phyloP scores from a whole-genome alignment of 2,888 invertebrate species.

The Doris montereyensis region DNA sequence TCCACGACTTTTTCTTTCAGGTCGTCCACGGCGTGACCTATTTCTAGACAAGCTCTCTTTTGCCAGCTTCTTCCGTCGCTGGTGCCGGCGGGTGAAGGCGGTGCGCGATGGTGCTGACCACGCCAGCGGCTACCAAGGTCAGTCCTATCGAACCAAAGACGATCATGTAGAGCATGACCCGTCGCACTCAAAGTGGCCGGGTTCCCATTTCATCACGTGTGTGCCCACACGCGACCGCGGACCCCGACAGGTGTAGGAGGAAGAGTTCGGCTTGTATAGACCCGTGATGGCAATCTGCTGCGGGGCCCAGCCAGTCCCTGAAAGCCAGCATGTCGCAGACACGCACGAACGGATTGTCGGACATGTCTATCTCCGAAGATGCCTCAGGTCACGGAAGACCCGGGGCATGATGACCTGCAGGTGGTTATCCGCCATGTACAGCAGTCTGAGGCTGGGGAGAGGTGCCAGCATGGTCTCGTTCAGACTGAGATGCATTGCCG shows the following conservation, averaged over 20 bases:
- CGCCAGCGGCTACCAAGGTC: conserved; percentile 50
- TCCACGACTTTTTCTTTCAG: background rate
- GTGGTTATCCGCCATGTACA: conserved; percentile 54
- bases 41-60: background rate
- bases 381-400: conserved; percentile 50
- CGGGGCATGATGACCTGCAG: conserved; percentile 49
- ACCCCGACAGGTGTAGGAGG: conserved; percentile 56
- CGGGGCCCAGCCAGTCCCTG: conserved; percentile 55
- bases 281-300: conserved; percentile 33
- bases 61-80: conserved; percentile 38
- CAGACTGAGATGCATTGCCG: conserved; percentile 55
- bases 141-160: conserved; percentile 54
- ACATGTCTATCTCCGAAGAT: conserved; percentile 58
- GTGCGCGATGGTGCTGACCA: conserved; percentile 50
- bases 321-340: conserved; percentile 61
- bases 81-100: conserved; percentile 49
- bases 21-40: background rate
- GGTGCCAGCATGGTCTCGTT: conserved; percentile 48
- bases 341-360: conserved; percentile 63
- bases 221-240: conserved; percentile 53
- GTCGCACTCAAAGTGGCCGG: conserved; percentile 60
- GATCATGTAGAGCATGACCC: conserved; percentile 53
- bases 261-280: conserved; percentile 39
- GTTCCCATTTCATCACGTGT: conserved; percentile 54
- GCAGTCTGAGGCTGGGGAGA: conserved; percentile 47